Base-by-base conservation (phyloP, 2,888 invertebrate species). In the Orgyia antiqua region DNA sequence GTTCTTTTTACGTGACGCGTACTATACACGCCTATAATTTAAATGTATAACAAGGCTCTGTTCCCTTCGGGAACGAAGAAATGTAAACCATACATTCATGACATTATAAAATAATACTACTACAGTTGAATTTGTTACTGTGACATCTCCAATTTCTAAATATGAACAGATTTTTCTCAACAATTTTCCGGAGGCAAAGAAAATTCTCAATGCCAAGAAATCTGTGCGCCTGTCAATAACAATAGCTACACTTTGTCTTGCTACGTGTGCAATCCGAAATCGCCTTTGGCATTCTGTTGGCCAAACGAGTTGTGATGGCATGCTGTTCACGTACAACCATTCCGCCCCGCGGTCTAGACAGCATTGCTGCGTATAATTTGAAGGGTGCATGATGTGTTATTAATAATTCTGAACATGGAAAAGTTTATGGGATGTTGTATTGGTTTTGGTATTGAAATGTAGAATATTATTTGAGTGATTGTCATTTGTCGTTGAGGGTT, bases 251-350 rank as follows among this genome's bases (percentile, higher is more conserved):
- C 63, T 67, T 65, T 67, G 66, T 66, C 67, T 65, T 45, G 42
- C 45, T 66, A 70, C 69, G 71, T 70, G 71, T 46, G 53, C 70
- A 70, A 71, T 69, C 66, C 53, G 54, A 61, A 65, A 58, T 65
- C 58, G 60, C 55, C 60, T 66, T 54, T 61, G 49, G 57, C 59
- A 69, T 72, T 64, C 56, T 62, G 54, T 54, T 45, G 15, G 15
- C 15, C 65, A 66, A 70, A 71, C 67, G 70, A 73, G 58, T 63
- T 58, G 52, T 47, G 51, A 51, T 42, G 47, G 52, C 57, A 74
- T 73, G 67, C 73, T 42, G 55, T 45, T 42, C 74, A 75, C 74
- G 74, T 74, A 62, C 56, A 47, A 62, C 59, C 58, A 66, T 59
- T 59, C 43, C 49, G 45, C 35, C 39, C 42, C 38, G 54, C 36